Evolutionary conservation across 2,888 invertebrate genomes (phyloP), one percentile per base, ranked within the genome.

Genomic region (Prosapia bicincta): DNA sequence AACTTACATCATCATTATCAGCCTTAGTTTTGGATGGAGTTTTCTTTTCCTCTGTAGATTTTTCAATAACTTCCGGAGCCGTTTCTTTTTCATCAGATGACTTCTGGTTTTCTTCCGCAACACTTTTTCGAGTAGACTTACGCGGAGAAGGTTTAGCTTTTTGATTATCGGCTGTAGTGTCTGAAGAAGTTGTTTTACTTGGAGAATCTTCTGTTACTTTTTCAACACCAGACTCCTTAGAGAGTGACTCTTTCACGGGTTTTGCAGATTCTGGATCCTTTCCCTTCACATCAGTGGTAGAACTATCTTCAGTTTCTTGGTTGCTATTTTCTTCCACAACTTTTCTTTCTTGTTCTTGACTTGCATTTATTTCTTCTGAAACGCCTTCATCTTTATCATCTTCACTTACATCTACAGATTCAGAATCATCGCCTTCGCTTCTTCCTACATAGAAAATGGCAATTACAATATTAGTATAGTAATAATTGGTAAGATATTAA

Each of bases 331-430:
- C 71, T 32, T 75, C 76, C 72, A 66, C 69, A 71, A 70, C 20
- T 68, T 28, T 43, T 54, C 43, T 66, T 66, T 70, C 24, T 26
- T 28, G 15, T n/a, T 71, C 69, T 15, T 76, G 26, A 25, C 28
- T 74, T 9, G 0, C 15, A 30, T 68, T 69, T 69, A 13, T 38
- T 66, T 72, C 73, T 75, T 73, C 15, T 69, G 66, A 6, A 72
- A 25, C 54, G 80, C 82, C 38, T 84, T 83, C n/a, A 80, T 81
- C 71, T 84, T 83, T n/a, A 83, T 83, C 71, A 70, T 85, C 84
- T 2, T 84, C 84, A 0, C 83, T 80, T 0, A 83, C 83, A 72
- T 85, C 84, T 32, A 15, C 71, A 83, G 83, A 26, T 82, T 84
- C n/a, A 82, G 70, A 0, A 80, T 82, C 71, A 80, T 83, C 26